phyloP scores from a whole-genome alignment of 2,797 vertebrate genomes.

The Pitangus sulphuratus region DNA sequence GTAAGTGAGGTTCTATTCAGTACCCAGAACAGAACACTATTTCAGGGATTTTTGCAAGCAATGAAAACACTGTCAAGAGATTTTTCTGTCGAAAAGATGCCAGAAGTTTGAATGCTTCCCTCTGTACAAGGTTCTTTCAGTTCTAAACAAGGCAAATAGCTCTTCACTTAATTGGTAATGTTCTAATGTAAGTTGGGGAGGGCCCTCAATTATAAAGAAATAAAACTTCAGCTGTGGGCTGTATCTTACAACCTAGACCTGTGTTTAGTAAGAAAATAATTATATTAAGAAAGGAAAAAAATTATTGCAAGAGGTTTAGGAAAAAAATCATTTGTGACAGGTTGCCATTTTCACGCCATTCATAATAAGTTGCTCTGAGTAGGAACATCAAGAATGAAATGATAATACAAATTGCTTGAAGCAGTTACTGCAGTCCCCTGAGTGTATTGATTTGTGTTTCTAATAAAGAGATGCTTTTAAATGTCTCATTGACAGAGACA shows the following conservation, averaged over 20 bases:
- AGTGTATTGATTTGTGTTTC: conserved; percentile 81
- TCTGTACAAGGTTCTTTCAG: neutral
- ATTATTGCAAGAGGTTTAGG: conserved; percentile 28
- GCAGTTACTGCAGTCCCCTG: conserved; percentile 72
- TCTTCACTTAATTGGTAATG: conserved; percentile 5
- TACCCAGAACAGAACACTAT: neutral
- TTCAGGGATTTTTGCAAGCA: neutral
- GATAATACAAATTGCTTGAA: conserved; percentile 73
- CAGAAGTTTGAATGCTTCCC: neutral
- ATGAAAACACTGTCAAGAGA: neutral
- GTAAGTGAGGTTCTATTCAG: neutral
- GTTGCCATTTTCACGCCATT: conserved; percentile 79
- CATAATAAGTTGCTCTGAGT: conserved; percentile 73
- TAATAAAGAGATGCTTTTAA: conserved; percentile 81
- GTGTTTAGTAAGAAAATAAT: conserved; percentile 62
- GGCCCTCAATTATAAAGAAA: conserved; percentile 28
- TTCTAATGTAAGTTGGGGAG: neutral
- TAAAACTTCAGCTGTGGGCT: conserved; percentile 4
- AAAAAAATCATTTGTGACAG: conserved; percentile 73
- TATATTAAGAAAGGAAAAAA: conserved; percentile 64
- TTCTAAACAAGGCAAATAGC: conserved; percentile 36
- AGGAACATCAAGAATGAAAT: conserved; percentile 73
- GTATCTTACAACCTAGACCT: conserved; percentile 36
- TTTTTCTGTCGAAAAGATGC: neutral
- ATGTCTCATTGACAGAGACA: conserved; percentile 71